Evolutionary conservation across 1,140 invertebrate species (phyloP).

Genomic region (Scaptodrosophila lebanonensis): DNA sequence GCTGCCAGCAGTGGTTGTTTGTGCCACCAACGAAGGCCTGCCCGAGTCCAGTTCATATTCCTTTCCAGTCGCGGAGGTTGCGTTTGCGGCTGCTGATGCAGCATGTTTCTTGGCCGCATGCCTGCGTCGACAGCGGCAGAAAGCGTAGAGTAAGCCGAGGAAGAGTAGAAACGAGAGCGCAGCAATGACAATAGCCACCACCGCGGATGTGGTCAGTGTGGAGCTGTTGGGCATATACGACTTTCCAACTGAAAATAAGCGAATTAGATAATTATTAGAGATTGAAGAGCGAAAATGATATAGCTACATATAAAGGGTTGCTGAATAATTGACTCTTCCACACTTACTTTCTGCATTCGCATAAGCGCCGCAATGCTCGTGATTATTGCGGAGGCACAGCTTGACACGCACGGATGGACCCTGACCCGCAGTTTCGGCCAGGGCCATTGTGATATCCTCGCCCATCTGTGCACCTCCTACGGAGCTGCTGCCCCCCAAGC

Average conservation of each 20-base stretch:
- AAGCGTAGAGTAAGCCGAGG: slow-evolving; percentile 49
- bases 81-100: slow-evolving; percentile 12
- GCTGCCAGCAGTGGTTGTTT: too few species aligned
- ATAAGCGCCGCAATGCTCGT: slow-evolving; percentile 89
- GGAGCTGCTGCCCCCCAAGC: slow-evolving; percentile 53
- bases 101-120: slow-evolving; percentile 57
- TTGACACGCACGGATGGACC: slow-evolving; percentile 85
- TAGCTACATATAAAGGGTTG: neutral
- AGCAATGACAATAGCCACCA: slow-evolving; percentile 68
- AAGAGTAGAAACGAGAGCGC: slow-evolving; percentile 58
- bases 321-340: neutral
- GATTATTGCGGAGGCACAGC: slow-evolving; percentile 87
- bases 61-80: slow-evolving; percentile 17
- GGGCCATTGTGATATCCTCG: slow-evolving; percentile 78
- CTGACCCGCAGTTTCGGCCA: slow-evolving; percentile 78
- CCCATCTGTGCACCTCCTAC: slow-evolving; percentile 77
- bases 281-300: neutral
- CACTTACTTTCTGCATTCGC: slow-evolving; percentile 88
- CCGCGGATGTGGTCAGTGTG: slow-evolving; percentile 56
- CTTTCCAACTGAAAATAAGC: slow-evolving; percentile 54
- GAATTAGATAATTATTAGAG: neutral
- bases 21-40: slow-evolving; percentile 29
- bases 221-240: slow-evolving; percentile 63
- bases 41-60: slow-evolving; percentile 36
- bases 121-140: slow-evolving; percentile 63